Evolutionary conservation across 1,140 invertebrate genomes (phyloP), one percentile per base, ranked within the genome.

Genomic region (Calliopsis andreniformis): DNA sequence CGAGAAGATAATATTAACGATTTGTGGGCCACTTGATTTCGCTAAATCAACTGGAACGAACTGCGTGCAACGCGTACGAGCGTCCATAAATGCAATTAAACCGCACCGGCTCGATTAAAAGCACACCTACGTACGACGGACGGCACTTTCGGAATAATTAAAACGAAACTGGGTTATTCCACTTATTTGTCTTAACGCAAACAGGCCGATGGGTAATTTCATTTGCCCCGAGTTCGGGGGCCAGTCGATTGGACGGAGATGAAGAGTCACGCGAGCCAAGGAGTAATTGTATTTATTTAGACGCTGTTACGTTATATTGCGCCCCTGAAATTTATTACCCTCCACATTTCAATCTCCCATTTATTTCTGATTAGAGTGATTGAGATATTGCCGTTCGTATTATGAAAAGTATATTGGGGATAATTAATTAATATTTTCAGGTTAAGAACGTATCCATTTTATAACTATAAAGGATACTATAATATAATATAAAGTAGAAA

Each of bases 141-240:
- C 8, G 61, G 35, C n/a, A 66, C 61, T 45, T 73, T 73, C 62
- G 49, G 28, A 35, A 73, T 66, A 73, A 73, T 73, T 73, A 66
- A 66, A 73, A 55, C 62, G 62, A 73, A 73, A 66, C 30, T 73
- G 39, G 61, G 61, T 73, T 73, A 66, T 73, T 43, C 49, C 70
- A 35, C 49, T 66, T 73, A 66, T 73, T 73, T 66, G 62, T 66
- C 62, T 59, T 66, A 55, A 56, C 59, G 39, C 6, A 25, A 25
- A 32, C 61, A 35, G 49, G 42, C 16, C n/a, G 39, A 55, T 45
- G 39, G 49, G 16, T 55, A 66, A 73, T 73, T 66, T 55, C 70
- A n/a, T 35, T 66, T 12, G 23, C 6, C 3, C 28, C 18, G 61
- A 30, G 43, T 20, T 20, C 16, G 28, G 35, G 35, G 18, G n/a